Evolutionary conservation across 1,140 invertebrate species (phyloP).

Genomic region (Theocolax elegans): DNA sequence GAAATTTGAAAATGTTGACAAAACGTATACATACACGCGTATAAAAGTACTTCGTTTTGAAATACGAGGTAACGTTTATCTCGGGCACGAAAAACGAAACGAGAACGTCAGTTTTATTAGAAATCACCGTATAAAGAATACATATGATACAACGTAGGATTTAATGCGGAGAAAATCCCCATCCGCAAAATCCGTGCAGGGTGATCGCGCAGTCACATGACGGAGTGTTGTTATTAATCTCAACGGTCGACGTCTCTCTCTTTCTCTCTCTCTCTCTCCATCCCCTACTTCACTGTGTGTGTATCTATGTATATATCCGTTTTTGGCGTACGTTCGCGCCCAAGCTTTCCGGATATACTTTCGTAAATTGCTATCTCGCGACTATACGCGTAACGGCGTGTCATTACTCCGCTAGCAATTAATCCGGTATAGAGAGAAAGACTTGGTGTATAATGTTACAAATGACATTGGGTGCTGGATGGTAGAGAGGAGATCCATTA

Average conservation of each 20-base stretch:
- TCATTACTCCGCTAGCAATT: conserved; percentile 57
- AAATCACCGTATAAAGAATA: conserved; percentile 15
- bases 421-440: conserved; percentile 44
- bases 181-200: conserved; percentile 11
- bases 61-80: no score
- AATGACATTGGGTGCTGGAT: conserved; percentile 45
- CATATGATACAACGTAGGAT: not conserved
- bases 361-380: conserved; percentile 37
- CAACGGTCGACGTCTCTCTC: not conserved
- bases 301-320: conserved; percentile 13
- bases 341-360: conserved; percentile 33
- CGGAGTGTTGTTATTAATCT: conserved; percentile 42
- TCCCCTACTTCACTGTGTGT: not conserved
- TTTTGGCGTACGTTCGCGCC: conserved; percentile 15
- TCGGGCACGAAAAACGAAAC: no score
- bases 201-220: conserved; percentile 28
- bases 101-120: no score
- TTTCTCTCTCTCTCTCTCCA: not conserved
- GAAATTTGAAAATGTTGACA: no score
- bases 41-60: no score
- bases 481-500: conserved; percentile 35
- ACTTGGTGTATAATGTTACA: conserved; percentile 50
- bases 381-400: conserved; percentile 36
- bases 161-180: conserved; percentile 13
- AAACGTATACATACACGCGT: no score